These are phyloP conservation scores for Ooceraea biroi DNA, from an alignment of 1,140 invertebrate species.

Conservation along the genomic window DNA sequence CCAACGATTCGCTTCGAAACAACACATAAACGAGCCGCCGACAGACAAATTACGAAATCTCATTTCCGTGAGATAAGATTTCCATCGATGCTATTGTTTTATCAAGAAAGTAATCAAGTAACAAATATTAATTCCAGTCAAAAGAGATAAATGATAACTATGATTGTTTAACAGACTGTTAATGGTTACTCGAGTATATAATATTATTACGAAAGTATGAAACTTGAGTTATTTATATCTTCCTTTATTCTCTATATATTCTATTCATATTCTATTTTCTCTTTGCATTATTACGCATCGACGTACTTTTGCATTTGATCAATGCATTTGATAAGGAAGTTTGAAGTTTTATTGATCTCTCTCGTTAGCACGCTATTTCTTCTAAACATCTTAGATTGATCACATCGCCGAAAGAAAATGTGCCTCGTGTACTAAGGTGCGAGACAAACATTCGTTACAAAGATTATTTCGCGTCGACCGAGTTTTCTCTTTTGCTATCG, in stretches of 20 bases:
- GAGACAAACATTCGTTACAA: slow-evolving; percentile 59
- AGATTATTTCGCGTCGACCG: slow-evolving; percentile 53
- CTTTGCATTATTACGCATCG: background rate
- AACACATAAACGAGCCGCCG: background rate
- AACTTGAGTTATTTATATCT: background rate
- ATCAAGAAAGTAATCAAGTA: background rate
- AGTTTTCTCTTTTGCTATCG: slow-evolving; percentile 47
- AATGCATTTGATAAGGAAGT: background rate
- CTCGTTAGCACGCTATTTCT: background rate
- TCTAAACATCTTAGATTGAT: slow-evolving; percentile 20
- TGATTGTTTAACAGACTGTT: background rate
- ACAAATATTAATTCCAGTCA: background rate
- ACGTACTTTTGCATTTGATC: background rate
- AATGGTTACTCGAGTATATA: no score
- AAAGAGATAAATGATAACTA: background rate
- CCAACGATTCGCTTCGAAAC: background rate
- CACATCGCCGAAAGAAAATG: slow-evolving; percentile 52
- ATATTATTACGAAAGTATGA: no score
- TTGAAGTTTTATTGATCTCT: background rate
- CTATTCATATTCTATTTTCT: no score
- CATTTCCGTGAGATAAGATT: background rate
- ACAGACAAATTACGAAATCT: background rate
- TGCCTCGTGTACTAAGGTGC: background rate
- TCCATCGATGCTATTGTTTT: background rate
- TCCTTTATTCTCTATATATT: background rate